These are phyloP conservation scores for Heteromurus nitidus DNA, from an alignment of 2,888 invertebrate genomes.

Conservation along the genomic window DNA sequence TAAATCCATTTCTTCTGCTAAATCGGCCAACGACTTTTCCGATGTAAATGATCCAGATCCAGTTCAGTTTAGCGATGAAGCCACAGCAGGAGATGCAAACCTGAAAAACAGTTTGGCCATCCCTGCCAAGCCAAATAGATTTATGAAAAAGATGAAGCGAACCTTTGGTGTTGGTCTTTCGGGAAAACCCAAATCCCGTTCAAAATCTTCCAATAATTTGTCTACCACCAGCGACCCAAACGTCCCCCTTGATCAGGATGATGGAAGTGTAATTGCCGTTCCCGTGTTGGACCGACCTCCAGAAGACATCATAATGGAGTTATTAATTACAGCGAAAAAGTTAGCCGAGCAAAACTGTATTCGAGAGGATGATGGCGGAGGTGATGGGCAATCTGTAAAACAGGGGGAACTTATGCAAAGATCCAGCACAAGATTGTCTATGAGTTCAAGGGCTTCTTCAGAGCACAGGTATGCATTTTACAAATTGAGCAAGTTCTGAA, in stretches of 20 bases:
- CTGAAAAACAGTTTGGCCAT: background rate
- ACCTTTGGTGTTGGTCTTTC: slow-evolving; percentile 38
- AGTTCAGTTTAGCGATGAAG: background rate
- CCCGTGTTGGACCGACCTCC: background rate
- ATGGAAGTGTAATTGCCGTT: background rate
- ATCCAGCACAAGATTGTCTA: background rate
- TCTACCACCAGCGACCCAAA: background rate
- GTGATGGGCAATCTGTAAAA: background rate
- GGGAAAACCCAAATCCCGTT: slow-evolving; percentile 7
- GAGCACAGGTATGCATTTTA: background rate
- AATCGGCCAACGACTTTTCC: background rate
- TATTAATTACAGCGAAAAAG: background rate
- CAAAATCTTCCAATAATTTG: background rate
- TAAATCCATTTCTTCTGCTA: background rate
- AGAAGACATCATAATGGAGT: background rate
- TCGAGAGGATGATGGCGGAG: background rate
- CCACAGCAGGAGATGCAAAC: background rate
- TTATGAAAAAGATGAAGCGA: slow-evolving; percentile 46
- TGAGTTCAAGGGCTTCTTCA: background rate
- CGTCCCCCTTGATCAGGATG: background rate
- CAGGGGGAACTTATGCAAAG: background rate
- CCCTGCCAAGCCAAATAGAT: slow-evolving; percentile 16
- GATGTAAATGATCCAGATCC: background rate
- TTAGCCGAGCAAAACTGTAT: background rate
- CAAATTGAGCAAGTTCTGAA: too few relatives aligned